Percentiles rank a stretch among this genome's conserved stretches.
Evolutionary conservation across 2,797 vertebrate species (phyloP).

Genomic region (Chelonia mydas): DNA sequence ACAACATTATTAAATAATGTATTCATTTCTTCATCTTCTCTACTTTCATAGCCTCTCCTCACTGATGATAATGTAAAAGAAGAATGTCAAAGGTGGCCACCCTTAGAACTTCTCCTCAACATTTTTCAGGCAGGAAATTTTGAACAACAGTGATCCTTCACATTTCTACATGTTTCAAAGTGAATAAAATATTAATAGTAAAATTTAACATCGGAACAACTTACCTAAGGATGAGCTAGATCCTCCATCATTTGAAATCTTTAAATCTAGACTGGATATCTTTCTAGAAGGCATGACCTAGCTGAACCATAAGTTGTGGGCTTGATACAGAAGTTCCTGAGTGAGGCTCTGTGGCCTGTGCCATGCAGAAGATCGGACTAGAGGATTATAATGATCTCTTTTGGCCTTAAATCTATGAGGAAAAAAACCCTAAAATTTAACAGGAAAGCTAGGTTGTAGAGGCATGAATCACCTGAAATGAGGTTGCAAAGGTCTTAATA

Average conservation of each 20-base stretch:
- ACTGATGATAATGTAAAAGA: neutral
- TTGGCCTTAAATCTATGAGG: neutral
- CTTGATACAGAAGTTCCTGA: neutral
- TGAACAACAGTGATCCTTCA: neutral
- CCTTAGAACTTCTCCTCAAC: neutral
- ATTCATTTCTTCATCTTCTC: neutral
- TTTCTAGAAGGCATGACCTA: neutral
- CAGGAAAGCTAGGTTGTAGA: constrained; percentile 6
- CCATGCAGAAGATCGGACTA: neutral
- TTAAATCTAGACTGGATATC: fast-evolving
- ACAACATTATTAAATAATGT: constrained; percentile 7
- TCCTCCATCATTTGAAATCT: neutral
- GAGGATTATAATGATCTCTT: neutral
- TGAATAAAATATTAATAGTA: fast-evolving
- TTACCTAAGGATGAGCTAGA: neutral
- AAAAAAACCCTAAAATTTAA: neutral
- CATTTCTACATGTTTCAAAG: neutral
- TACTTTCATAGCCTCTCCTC: neutral
- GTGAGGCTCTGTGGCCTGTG: neutral
- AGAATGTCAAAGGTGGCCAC: neutral
- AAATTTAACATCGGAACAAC: neutral
- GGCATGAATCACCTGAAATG: neutral
- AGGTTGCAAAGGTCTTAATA: neutral
- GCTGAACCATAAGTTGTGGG: neutral
- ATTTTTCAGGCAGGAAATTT: neutral